Percentiles rank a stretch among this genome's conserved stretches.
These are phyloP conservation scores for Kryptolebias ocellatus DNA, from an alignment of 2,797 vertebrate species.

Conservation along the genomic window DNA sequence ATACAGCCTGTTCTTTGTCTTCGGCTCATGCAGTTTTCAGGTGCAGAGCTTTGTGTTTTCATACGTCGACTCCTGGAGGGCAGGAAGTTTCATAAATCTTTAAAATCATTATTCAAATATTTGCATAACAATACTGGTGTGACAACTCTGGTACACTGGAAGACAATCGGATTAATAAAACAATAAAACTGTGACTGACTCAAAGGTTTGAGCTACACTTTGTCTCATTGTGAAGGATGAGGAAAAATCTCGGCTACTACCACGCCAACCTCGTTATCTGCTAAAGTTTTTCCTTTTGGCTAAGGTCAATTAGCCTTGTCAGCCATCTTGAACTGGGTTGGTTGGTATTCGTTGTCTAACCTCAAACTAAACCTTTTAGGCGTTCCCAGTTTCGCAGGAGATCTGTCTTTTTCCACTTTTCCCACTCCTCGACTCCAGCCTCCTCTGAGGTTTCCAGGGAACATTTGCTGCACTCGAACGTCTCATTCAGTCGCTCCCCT, in stretches of 20 bases:
- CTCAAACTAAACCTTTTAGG: neutral
- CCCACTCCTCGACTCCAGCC: constrained; percentile 12
- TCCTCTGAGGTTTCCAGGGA: constrained; percentile 30
- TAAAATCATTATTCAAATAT: constrained; percentile 44
- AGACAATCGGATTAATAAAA: constrained; percentile 36
- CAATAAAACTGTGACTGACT: constrained; percentile 8
- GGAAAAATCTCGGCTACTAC: too few relatives aligned
- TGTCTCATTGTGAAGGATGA: neutral
- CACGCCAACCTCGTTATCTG: too few relatives aligned
- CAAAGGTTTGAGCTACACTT: constrained; percentile 20
- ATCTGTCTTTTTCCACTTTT: constrained; percentile 23
- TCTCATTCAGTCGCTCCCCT: constrained; percentile 38
- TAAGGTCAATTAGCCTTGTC: too few relatives aligned
- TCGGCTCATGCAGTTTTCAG: constrained; percentile 26
- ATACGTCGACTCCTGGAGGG: constrained; percentile 15
- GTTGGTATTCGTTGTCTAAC: constrained; percentile 8
- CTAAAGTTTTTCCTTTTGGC: too few relatives aligned
- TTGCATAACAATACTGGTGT: constrained; percentile 14
- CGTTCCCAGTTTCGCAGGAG: constrained; percentile 1
- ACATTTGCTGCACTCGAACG: constrained; percentile 34
- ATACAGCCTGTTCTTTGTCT: constrained; percentile 35
- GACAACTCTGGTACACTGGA: constrained; percentile 21
- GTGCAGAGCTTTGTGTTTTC: constrained; percentile 35
- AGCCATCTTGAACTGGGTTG: too few relatives aligned
- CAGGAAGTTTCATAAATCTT: constrained; percentile 46